Evolutionary conservation across 2,888 invertebrate species (phyloP), one percentile per base, ranked within the genome.

Genomic region (Frankliniella intonsa): DNA sequence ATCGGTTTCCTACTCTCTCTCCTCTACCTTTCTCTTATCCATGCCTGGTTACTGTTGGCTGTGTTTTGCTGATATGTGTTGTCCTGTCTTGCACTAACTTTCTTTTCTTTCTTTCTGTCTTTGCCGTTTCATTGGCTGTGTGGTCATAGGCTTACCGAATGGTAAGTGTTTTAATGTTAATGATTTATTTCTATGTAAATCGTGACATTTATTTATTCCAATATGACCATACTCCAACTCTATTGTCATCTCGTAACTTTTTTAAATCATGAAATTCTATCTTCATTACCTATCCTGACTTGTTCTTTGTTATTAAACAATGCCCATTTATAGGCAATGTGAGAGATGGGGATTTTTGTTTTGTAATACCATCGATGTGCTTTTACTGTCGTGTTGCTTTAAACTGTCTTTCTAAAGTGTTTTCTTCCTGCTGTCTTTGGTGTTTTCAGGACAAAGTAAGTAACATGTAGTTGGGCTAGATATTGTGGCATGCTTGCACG

Each of bases 71-170:
- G 69, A 80, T 83, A 27, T 83, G 81, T 84, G 82, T 88, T 89
- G 88, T 90, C 88, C 89, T 85, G 84, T 84, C 83, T 84, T 84
- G 85, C 83, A 86, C 82, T 84, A 83, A 85, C 83, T 84, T 84
- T 84, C 83, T 84, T 84, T 84, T 84, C 83, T 84, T 83, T 83
- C 81, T 83, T 85, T 85, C 84, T 84, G 83, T 85, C 85, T 85
- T 83, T 85, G 84, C 85, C 84, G 84, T 85, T 84, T 83, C 85
- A 85, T 85, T 85, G 85, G 85, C 86, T 86, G 85, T 85, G 83
- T 85, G 85, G 84, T 84, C 85, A 76, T 76, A 88, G 88, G 86
- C 87, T 86, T 87, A 87, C 86, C 86, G 87, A 87, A 87, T 86
- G 88, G 87, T 88, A 87, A 88, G 87, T 88, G 85, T 85, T 85